A percentile compares a stretch with the other conserved stretches of the same genome.
These are phyloP conservation scores for Entomobrya proxima DNA, from an alignment of 2,888 invertebrate species.

Conservation along the genomic window DNA sequence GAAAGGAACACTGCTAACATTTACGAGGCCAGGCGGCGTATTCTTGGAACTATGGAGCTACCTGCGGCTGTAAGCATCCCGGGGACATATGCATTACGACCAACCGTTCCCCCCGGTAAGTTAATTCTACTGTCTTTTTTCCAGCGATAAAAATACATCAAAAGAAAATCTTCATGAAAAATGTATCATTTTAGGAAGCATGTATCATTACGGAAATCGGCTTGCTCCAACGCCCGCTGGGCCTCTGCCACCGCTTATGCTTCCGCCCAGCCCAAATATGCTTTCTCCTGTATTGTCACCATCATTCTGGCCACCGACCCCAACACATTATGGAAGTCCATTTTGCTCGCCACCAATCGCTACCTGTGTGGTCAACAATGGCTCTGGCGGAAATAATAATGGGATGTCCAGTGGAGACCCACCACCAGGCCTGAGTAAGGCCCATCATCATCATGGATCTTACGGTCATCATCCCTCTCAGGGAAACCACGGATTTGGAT, in stretches of 20 bases:
- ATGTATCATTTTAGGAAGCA: slow-evolving; percentile 11
- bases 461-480: slow-evolving; percentile 37
- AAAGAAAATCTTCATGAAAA: background rate
- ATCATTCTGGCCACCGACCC: slow-evolving; percentile 75
- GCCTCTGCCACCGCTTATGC: slow-evolving; percentile 70
- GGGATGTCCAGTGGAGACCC: slow-evolving; percentile 6
- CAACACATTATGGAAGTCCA: slow-evolving; percentile 71
- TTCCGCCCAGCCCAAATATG: slow-evolving; percentile 73
- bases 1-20: slow-evolving; percentile 83
- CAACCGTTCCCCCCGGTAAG: slow-evolving; percentile 63
- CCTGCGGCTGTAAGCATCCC: slow-evolving; percentile 85
- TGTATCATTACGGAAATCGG: slow-evolving; percentile 68
- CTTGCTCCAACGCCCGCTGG: slow-evolving; percentile 49
- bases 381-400: slow-evolving; percentile 15
- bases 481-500: slow-evolving; percentile 37
- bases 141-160: background rate
- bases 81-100: slow-evolving; percentile 80
- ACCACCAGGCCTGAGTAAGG: slow-evolving; percentile 54
- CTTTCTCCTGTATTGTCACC: slow-evolving; percentile 74
- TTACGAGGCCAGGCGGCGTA: slow-evolving; percentile 91
- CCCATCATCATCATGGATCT: slow-evolving; percentile 28
- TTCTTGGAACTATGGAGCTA: slow-evolving; percentile 86
- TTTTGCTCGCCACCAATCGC: slow-evolving; percentile 73
- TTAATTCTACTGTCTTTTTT: background rate
- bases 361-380: slow-evolving; percentile 63